A percentile compares a stretch with the other conserved stretches of the same genome.
Conservation (phyloP, 2,888 invertebrate species). For the Noctuana brunneofusca region DNA sequence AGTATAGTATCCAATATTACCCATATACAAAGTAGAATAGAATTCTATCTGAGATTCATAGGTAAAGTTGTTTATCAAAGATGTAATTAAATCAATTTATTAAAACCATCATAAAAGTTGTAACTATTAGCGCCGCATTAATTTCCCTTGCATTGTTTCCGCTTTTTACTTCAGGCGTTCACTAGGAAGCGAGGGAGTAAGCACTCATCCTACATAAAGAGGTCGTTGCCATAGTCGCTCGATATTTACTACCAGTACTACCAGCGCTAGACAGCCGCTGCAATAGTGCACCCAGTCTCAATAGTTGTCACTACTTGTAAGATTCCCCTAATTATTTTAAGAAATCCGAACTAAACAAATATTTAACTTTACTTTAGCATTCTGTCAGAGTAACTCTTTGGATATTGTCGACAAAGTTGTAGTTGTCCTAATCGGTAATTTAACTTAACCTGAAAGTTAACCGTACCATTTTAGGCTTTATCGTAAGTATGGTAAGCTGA, state of each 20-base stretch:
- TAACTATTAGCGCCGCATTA: constrained; percentile 24
- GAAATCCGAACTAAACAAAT: too few species aligned
- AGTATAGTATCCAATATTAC: too few species aligned
- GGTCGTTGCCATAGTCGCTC: constrained; percentile 55
- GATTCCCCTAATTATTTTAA: background rate
- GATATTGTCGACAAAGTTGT: background rate
- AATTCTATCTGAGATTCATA: too few species aligned
- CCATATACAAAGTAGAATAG: too few species aligned
- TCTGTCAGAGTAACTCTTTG: background rate
- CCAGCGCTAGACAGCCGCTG: constrained; percentile 31
- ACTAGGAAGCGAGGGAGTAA: constrained; percentile 58
- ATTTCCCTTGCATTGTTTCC: constrained; percentile 33
- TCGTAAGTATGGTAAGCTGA: too few species aligned
- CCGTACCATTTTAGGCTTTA: too few species aligned
- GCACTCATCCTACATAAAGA: constrained; percentile 57
- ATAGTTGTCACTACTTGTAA: constrained; percentile 16
- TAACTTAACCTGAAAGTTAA: too few species aligned
- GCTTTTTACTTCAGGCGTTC: constrained; percentile 32
- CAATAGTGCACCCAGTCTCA: constrained; percentile 30
- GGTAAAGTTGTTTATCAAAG: too few species aligned
- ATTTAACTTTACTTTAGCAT: too few species aligned
- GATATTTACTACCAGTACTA: constrained; percentile 34
- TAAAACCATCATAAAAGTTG: constrained; percentile 6
- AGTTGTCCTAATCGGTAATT: too few species aligned
- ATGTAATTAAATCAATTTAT: background rate